These are phyloP conservation scores for Lordiphosa collinella DNA, from an alignment of 1,140 invertebrate genomes.

Conservation along the genomic window DNA sequence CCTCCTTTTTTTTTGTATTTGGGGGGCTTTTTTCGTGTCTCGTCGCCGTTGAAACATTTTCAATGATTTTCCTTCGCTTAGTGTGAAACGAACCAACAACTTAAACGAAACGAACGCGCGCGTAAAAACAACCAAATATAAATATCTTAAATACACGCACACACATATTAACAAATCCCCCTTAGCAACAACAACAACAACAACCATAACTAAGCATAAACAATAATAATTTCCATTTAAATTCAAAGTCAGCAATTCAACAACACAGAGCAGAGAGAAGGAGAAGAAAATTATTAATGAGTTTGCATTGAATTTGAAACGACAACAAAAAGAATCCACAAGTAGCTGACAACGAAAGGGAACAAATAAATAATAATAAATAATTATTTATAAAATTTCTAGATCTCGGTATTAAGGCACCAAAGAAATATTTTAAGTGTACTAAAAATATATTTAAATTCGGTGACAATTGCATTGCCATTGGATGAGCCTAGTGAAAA, in stretches of 20 bases:
- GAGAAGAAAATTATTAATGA: conserved; percentile 30
- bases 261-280: conserved; percentile 28
- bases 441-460: conserved; percentile 10
- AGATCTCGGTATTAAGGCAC: conserved; percentile 30
- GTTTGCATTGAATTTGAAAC: conserved; percentile 18
- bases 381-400: conserved; percentile 27
- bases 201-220: conserved; percentile 40
- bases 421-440: conserved; percentile 10
- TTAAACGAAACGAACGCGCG: conserved; percentile 74
- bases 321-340: conserved; percentile 59
- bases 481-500: background rate
- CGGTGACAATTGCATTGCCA: conserved; percentile 37
- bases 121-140: conserved; percentile 40
- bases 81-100: conserved; percentile 77
- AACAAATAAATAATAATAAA: conserved; percentile 50
- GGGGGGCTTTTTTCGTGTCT: too few species aligned
- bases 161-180: conserved; percentile 45
- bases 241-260: conserved; percentile 29
- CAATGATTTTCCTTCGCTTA: conserved; percentile 62
- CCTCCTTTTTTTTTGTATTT: conserved; percentile 5
- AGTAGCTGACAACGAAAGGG: conserved; percentile 45
- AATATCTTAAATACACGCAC: conserved; percentile 27
- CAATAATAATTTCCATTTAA: conserved; percentile 32
- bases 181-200: background rate
- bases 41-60: conserved; percentile 44